Percentiles rank a stretch among this genome's conserved stretches.
Conservation (phyloP, 2,797 vertebrate genomes). For the Cyprinodon diabolis region DNA sequence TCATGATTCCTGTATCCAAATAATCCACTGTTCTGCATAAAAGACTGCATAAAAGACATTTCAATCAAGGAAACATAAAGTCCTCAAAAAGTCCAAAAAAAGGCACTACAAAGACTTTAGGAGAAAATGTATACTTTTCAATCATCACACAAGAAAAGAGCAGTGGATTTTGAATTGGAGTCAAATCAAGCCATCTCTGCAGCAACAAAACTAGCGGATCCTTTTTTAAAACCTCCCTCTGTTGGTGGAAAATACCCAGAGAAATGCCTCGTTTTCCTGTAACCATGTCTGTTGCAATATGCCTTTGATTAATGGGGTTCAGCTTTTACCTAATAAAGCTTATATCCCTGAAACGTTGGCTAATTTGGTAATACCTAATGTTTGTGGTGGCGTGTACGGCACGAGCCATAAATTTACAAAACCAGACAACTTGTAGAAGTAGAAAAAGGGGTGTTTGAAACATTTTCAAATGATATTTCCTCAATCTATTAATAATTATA, state of each 20-base stretch:
- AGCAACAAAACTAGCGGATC: conserved; percentile 59
- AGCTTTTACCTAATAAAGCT: conserved; percentile 19
- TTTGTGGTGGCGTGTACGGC: not conserved
- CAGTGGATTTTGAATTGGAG: conserved; percentile 49
- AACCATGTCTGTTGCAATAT: conserved; percentile 1
- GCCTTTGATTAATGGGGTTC: conserved; percentile 39
- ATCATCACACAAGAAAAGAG: conserved; percentile 13
- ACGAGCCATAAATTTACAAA: no score
- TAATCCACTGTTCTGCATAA: conserved; percentile 17
- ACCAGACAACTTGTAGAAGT: no score
- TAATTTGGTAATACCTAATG: conserved; percentile 2
- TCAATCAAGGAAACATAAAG: conserved; percentile 23
- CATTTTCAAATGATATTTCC: no score
- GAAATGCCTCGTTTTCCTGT: conserved; percentile 10
- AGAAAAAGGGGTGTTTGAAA: no score
- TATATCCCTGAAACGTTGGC: conserved; percentile 9
- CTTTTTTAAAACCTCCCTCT: conserved; percentile 61
- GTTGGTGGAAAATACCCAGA: conserved; percentile 57
- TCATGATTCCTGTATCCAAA: conserved; percentile 57
- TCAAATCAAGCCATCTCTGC: conserved; percentile 71
- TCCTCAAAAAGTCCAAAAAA: not conserved
- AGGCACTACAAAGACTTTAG: conserved; percentile 14
- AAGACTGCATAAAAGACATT: conserved; percentile 40
- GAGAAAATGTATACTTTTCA: conserved; percentile 13
- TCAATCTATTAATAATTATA: no score